These are phyloP conservation scores for Drosophila rufa DNA, from an alignment of 1,140 invertebrate genomes.

Conservation along the genomic window DNA sequence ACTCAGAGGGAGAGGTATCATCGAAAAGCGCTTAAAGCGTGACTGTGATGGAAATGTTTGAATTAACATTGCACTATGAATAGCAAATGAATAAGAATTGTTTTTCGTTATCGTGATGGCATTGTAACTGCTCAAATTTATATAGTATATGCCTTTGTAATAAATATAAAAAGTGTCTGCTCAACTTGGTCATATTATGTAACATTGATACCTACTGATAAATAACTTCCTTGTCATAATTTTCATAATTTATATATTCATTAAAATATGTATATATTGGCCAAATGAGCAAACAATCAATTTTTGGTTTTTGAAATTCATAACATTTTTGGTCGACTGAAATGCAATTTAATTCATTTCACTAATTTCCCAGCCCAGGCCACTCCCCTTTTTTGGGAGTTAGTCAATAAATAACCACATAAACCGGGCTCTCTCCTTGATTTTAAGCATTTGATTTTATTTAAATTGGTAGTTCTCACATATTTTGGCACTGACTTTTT, in stretches of 20 bases:
- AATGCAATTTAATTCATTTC: slow-evolving; percentile 70
- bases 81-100: slow-evolving; percentile 24
- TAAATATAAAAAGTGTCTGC: background rate
- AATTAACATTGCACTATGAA: slow-evolving; percentile 53
- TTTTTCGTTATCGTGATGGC: slow-evolving; percentile 22
- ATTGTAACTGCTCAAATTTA: slow-evolving; percentile 28
- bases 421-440: slow-evolving; percentile 39
- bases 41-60: slow-evolving; percentile 42
- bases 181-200: background rate
- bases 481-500: slow-evolving; percentile 34
- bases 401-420: slow-evolving; percentile 23
- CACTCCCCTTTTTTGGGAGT: background rate
- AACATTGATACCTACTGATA: background rate
- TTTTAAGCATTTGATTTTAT: slow-evolving; percentile 61
- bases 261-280: slow-evolving; percentile 1
- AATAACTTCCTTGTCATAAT: background rate
- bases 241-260: background rate
- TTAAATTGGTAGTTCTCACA: slow-evolving; percentile 46
- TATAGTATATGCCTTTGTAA: slow-evolving; percentile 1
- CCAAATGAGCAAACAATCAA: slow-evolving; percentile 21
- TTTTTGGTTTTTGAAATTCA: slow-evolving; percentile 29
- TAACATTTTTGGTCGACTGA: slow-evolving; percentile 37
- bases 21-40: slow-evolving; percentile 14
- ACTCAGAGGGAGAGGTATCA: background rate
- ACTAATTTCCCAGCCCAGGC: slow-evolving; percentile 49